These are phyloP conservation scores for Sialis lutaria DNA, from an alignment of 2,888 invertebrate species.

Conservation along the genomic window DNA sequence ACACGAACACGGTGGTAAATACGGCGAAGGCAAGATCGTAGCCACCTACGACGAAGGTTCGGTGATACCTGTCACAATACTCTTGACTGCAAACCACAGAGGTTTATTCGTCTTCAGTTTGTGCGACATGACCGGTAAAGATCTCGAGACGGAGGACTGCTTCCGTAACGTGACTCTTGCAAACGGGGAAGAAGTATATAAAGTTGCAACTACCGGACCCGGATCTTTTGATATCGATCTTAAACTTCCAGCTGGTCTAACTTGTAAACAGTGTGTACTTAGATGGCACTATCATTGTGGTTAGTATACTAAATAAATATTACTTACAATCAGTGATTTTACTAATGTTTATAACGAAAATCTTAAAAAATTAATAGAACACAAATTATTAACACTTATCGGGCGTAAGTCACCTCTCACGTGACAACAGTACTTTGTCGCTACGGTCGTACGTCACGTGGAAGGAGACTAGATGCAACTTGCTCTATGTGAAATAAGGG, in stretches of 20 bases:
- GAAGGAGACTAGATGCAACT: no score
- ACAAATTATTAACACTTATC: no score
- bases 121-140: slow-evolving; percentile 19
- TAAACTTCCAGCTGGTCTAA: slow-evolving; percentile 22
- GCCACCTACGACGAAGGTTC: slow-evolving; percentile 19
- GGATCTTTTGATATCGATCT: slow-evolving; percentile 16
- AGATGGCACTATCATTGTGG: slow-evolving; percentile 29
- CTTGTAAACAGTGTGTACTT: slow-evolving; percentile 28
- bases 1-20: slow-evolving; percentile 34
- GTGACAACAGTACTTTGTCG: no score
- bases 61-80: slow-evolving; percentile 15
- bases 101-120: slow-evolving; percentile 23
- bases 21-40: slow-evolving; percentile 29
- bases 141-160: slow-evolving; percentile 26
- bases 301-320: no score
- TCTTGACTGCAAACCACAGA: slow-evolving; percentile 21
- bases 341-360: no score
- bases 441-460: no score
- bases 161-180: slow-evolving; percentile 20
- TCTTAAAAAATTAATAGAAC: no score
- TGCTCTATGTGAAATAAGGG: no score
- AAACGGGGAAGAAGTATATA: slow-evolving; percentile 18
- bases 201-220: slow-evolving; percentile 11
- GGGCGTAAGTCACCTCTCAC: no score
- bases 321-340: no score